phyloP scores from a whole-genome alignment of 2,888 invertebrate genomes.

The Coleophora deauratella region DNA sequence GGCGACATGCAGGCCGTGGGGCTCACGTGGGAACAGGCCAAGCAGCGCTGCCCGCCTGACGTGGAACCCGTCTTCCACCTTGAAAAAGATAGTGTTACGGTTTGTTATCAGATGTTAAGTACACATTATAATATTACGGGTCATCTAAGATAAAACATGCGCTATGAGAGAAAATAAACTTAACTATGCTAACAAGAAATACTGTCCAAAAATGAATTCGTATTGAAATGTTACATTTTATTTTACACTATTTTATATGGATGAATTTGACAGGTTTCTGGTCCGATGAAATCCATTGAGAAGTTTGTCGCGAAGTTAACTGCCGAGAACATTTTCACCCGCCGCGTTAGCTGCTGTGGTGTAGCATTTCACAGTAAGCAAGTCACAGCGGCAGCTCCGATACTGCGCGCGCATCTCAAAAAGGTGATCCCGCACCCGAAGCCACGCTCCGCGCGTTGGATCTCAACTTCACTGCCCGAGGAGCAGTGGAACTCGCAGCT shows the following conservation, averaged over 20 bases:
- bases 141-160: too few relatives aligned
- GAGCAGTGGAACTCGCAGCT: conserved; percentile 79
- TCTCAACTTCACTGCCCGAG: conserved; percentile 94
- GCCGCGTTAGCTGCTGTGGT: conserved; percentile 88
- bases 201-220: too few relatives aligned
- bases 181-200: too few relatives aligned
- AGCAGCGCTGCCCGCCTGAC: conserved; percentile 82
- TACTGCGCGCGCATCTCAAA: conserved; percentile 83
- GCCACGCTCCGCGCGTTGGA: conserved; percentile 87
- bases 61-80: conserved; percentile 96
- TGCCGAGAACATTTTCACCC: conserved; percentile 86
- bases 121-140: too few relatives aligned
- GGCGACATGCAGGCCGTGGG: conserved; percentile 96
- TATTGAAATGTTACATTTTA: too few relatives aligned
- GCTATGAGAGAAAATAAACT: too few relatives aligned
- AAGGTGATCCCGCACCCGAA: conserved; percentile 87
- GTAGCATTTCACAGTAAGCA: conserved; percentile 95
- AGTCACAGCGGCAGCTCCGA: conserved; percentile 89
- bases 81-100: conserved; percentile 92
- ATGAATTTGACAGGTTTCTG: conserved; percentile 76
- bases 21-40: conserved; percentile 88
- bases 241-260: too few relatives aligned
- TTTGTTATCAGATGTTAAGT: conserved; percentile 21
- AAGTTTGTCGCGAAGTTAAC: conserved; percentile 80
- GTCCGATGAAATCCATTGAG: conserved; percentile 81